Base-by-base conservation (phyloP, 2,888 invertebrate genomes). In the Pyrocoelia pectoralis region DNA sequence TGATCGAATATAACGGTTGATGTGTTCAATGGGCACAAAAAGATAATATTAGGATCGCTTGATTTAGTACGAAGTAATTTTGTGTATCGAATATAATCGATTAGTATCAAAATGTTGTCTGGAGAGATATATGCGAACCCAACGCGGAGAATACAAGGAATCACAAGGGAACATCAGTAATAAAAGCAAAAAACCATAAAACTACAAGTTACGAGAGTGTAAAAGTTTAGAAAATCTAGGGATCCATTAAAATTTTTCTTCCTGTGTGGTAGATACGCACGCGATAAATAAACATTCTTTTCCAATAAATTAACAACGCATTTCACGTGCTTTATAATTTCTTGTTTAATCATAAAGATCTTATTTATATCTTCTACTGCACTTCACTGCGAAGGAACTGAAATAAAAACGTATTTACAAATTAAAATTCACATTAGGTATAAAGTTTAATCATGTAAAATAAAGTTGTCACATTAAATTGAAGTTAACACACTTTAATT, bases 1-100 rank as follows among this genome's bases (percentile, higher is more conserved):
- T 73, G 73, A 73, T 73, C 72, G 67, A 72, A 73, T 73, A 74
- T 74, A 74, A 73, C 73, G 70, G 58, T 64, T 64, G 69, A 56
- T 61, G 61, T 68, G 70, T 71, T 71, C 73, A 72, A 71, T 73
- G 72, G 70, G 60, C 68, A 68, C 70, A 68, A 71, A 71, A 68
- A 70, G 74, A 74, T 73, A 73, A 72, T 70, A 63, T 71, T 66
- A 63, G 64, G 61, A 46, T 46, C 70, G 68, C 68, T 71, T 72
- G 72, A 74, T 73, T 73, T 72, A 65, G 71, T 72, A 68, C 67
- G 14, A 28, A 19, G 17, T 48, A 33, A 29, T 38, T 29, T 43
- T 56, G 51, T 56, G 41, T 43, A 48, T 50, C 46, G 46, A 46
- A 46, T 46, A 18, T 18, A 46, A 46, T 46, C 46, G 46, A 46